Base-by-base conservation (phyloP, 1,140 invertebrate species). In the Drosophila busckii region DNA sequence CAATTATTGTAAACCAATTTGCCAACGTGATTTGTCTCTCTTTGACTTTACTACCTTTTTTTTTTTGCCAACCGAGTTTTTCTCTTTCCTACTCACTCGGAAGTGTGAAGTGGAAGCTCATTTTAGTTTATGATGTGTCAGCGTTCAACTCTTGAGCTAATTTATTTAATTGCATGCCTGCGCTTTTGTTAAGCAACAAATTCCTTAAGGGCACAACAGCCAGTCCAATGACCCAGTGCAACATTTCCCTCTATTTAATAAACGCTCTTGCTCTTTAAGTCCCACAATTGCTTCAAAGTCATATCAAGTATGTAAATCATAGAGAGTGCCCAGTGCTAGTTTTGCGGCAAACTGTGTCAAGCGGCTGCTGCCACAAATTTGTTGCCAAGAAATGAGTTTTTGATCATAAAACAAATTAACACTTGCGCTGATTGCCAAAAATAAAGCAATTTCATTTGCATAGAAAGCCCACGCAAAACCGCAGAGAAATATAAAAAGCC, bases 1-100 rank as follows among this genome's bases (percentile, higher is more conserved):
- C 62, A 69, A 58, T 80, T 78, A 78, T 78, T 78, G 73, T 78
- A 80, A 78, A 73, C 73, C 73, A 80, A 80, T 80, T 80, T 80
- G 73, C 68, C 70, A 56, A 42, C 65, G 73, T 71, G 73, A 80
- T 80, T 80, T 80, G 73, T 80, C 73, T 80, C 58, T 63, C 62
- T n/a, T n/a, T n/a, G n/a, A n/a, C 54, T 29, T 29, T 49, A 6
- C 12, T n/a, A 3, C 5, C 12, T 32, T 38, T 16, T 8, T 22
- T 4, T 9, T n/a, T 35, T 40, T 6, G n/a, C n/a, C n/a, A n/a
- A n/a, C n/a, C n/a, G n/a, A n/a, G n/a, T n/a, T 6, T 4, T 28
- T 22, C 16, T 7, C 8, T 23, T 23, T 23, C 8, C 8, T 4
- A 8, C 8, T 23, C 8, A 4, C 4, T 32, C 56, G 56, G 56